These are phyloP conservation scores for Porites lobata DNA, from an alignment of 92 coral and sea anemone species.

Conservation along the genomic window DNA sequence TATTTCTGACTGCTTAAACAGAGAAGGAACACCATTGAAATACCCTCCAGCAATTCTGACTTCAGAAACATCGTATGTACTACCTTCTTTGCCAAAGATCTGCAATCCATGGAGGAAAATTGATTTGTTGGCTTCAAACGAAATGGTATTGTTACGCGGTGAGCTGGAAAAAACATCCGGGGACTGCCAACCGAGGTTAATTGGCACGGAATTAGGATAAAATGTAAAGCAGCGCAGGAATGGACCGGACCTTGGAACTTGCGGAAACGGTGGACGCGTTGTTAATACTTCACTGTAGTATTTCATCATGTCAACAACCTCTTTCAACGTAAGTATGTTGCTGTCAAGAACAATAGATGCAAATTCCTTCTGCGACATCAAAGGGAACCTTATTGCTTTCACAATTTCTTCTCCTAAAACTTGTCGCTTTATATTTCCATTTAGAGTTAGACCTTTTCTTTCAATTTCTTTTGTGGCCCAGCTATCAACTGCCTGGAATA, in stretches of 20 bases:
- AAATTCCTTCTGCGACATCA: neutral
- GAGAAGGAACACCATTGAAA: neutral
- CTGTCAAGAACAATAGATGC: neutral
- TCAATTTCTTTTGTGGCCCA: conserved; percentile 36
- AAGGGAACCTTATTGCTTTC: neutral
- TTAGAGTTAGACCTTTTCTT: neutral
- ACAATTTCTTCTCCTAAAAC: neutral
- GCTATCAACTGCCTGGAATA: conserved; percentile 39
- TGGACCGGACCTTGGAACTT: neutral
- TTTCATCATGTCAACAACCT: neutral
- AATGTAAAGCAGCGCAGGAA: neutral
- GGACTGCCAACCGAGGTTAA: too few relatives aligned
- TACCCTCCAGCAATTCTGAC: neutral
- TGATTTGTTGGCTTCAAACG: neutral
- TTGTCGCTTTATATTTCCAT: neutral
- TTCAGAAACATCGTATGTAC: neutral
- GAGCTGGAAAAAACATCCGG: too few relatives aligned
- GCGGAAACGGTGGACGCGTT: neutral
- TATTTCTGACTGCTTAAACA: neutral
- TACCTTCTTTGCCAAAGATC: neutral
- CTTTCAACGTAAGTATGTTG: neutral
- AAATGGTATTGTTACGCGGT: neutral
- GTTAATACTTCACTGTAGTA: neutral
- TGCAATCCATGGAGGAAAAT: neutral
- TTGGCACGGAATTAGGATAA: neutral